A percentile compares a stretch with the other conserved stretches of the same genome.
These are phyloP conservation scores for Pachyseris speciosa DNA, from an alignment of 64 coral and sea anemone species.

Conservation along the genomic window DNA sequence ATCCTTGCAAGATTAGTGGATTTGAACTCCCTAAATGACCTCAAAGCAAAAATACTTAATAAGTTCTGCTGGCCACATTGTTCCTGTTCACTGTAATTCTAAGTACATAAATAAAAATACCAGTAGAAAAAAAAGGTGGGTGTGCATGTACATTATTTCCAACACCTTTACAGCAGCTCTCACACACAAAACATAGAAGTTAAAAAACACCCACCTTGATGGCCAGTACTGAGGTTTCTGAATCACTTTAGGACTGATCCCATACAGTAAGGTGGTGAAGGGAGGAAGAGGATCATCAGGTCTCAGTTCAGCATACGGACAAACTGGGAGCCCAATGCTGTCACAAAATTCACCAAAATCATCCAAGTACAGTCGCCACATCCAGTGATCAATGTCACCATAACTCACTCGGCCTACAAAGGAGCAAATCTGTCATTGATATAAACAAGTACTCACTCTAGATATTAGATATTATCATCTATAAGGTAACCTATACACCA, in stretches of 20 bases:
- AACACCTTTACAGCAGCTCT: too few species aligned
- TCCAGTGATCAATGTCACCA: slow-evolving; percentile 91
- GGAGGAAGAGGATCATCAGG: slow-evolving; percentile 60
- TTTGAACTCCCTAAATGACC: too few species aligned
- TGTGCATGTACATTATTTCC: too few species aligned
- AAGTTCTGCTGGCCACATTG: too few species aligned
- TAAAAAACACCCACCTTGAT: slow-evolving; percentile 61
- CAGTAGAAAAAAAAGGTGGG: too few species aligned
- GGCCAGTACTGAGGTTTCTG: slow-evolving; percentile 87
- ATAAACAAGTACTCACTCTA: background rate
- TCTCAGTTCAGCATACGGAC: slow-evolving; percentile 76
- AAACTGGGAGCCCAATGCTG: slow-evolving; percentile 82
- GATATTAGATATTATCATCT: too few species aligned
- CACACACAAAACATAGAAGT: too few species aligned
- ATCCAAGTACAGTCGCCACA: slow-evolving; percentile 91
- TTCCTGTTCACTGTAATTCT: too few species aligned
- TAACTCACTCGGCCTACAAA: slow-evolving; percentile 79
- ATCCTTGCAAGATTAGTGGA: too few species aligned
- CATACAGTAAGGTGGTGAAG: slow-evolving; percentile 77
- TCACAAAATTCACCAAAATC: slow-evolving; percentile 93
- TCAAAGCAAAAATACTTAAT: too few species aligned
- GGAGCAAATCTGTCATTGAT: background rate
- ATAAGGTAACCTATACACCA: too few species aligned
- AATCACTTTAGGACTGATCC: slow-evolving; percentile 81
- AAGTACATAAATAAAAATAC: too few species aligned